Base-by-base conservation (phyloP, 1,140 invertebrate species). In the Lasioglossum albipes region DNA sequence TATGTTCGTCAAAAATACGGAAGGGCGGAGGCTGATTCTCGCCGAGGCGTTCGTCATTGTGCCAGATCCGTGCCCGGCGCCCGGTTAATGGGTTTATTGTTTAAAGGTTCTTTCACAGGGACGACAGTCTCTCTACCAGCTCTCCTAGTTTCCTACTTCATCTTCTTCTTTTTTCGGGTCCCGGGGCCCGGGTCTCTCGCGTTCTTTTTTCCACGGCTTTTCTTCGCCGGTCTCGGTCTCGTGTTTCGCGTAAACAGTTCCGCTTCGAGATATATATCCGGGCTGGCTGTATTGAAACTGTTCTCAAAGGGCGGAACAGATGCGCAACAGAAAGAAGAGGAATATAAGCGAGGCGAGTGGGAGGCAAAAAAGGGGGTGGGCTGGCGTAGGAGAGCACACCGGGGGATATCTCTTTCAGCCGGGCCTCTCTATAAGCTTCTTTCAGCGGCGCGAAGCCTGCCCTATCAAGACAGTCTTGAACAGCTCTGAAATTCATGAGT, bases 341-440 rank as follows among this genome's bases (percentile, higher is more conserved):
- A 10, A 49, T 49, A 49, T 12, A 49, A 49, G 45, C 45, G 45
- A 12, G 45, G 7, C 9, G 9, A 12, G 45, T 10, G 45, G 45
- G 9, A 12, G 2, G 45, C 9, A 49, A 9, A 7, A 9, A 9
- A 7, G 6, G 6, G 18, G 54, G 20, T 2, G 2, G 18, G 20
- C 12, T 12, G 18, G 54, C 31, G 31, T 36, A 36, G 31, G 31
- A 36, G 31, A 36, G 31, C 31, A 36, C 31, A 18, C 54, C 18
- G 54, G 54, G 54, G 20, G 20, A 59, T 54, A 54, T 59, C 54
- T 59, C 54, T 59, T 59, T 59, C 54, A 59, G 54, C 54, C 52
- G 52, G 52, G 52, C 54, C 54, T 59, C 54, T 59, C 54, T 59
- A n/a, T 59, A 59, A 59, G 54, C 54, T 59, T 59, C 54, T 59